Base-by-base conservation (phyloP, 2,888 invertebrate genomes). In the Nymphalis polychloros region DNA sequence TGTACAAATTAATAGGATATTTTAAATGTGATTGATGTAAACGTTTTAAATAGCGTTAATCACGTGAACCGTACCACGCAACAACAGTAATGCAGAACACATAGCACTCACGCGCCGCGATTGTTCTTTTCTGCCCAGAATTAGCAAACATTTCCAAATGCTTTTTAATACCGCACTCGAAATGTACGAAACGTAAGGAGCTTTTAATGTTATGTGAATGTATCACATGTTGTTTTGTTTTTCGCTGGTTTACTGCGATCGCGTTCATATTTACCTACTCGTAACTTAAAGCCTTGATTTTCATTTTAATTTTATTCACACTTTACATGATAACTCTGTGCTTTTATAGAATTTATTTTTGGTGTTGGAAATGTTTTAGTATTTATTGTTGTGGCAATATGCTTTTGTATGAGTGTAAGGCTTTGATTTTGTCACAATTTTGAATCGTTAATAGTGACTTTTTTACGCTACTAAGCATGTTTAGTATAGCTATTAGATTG, bases 141-240 rank as follows among this genome's bases (percentile, higher is more conserved):
- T 91, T 90, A 91, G 85, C 87, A 85, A 88, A 88, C 88, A 86
- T 87, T 85, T 83, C 84, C 78, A 85, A 89, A 88, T 88, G 86
- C 83, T 86, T 87, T 88, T 90, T 88, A 87, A 88, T 88, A 85
- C 86, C 81, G 79, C 82, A 79, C 83, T 84, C 84, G 78, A 80
- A 80, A 83, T 83, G 80, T 84, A 78, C 68, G 71, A 68, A 73
- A 73, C 71, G 72, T 74, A 72, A 73, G 72, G 69, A 75, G 76
- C 76, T 76, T 76, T 76, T 74, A 76, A 72, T 74, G 73, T 69
- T 71, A 65, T 68, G 63, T 70, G 69, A 72, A 61, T 59, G 52
- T 59, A 69, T 61, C 67, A 65, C 60, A 68, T 65, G 65, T 72
- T 69, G 64, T 67, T 69, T 68, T 69, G 41, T 63, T 63, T 61